Base-by-base conservation (phyloP, 2,888 invertebrate genomes). In the Gymnoscelis rufifasciata region DNA sequence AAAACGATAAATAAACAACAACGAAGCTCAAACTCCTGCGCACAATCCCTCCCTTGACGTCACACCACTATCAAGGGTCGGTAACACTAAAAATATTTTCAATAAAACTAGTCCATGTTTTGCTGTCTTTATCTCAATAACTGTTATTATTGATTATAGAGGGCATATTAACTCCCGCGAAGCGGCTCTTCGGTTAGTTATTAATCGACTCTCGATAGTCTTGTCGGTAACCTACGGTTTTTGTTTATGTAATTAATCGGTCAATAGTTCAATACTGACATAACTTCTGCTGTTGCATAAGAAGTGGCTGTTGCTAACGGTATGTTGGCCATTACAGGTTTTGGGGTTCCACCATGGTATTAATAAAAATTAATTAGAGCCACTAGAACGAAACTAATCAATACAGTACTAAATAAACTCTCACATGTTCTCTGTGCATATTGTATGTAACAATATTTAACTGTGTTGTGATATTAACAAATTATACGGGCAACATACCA, bases 61-160 rank as follows among this genome's bases (percentile, higher is more conserved):
- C 65, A 65, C 38, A 11, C 28, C 11, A 48, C 51, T 50, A 48
- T 43, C 47, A 38, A 42, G 19, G 46, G 33, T 40, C 33, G 28
- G 31, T n/a, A 27, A 42, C 19, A 19, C 19, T 19, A 42, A 47
- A 35, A 43, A 39, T 36, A 38, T 52, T 52, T 49, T 51, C 47
- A 36, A 24, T 40, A 38, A 48, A 55, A 47, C 55, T 52, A 52
- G 54, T 48, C 7, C 52, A 55, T 55, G 52, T 55, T 55, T 50
- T 54, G 51, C 43, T 64, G 55, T 57, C 50, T 47, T 70, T 70
- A 71, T 69, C 67, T 44, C 42, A 56, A 38, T 11, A 36, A 37
- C 26, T 19, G 31, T 41, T 49, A 23, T 49, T 45, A 43, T 39
- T 43, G 50, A 59, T 64, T 62, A 37, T 31, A 31, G 39, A 33